Base-by-base conservation (phyloP, 2,797 vertebrate genomes). In the Pseudochirops corinnae region DNA sequence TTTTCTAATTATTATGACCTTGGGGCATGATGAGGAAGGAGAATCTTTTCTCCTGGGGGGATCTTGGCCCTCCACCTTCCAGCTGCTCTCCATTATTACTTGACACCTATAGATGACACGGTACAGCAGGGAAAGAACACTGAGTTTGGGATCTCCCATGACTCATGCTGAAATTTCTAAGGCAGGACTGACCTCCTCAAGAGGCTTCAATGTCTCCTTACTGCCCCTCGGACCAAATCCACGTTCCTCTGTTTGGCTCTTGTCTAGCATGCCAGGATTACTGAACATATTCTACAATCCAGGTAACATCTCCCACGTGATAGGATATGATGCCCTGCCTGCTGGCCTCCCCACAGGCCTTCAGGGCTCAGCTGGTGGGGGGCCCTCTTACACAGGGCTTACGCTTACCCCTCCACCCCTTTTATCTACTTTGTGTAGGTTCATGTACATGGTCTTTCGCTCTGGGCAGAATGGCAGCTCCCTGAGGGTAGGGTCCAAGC, bases 31-130 rank as follows among this genome's bases (percentile, higher is more conserved):
- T 74, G 14, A 28, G 33, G 62, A 39, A 74, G 62, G 62, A 74
- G 31, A 33, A 33, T 13, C 62, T 39, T 39, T n/a, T 74, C 13
- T 39, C 62, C 33, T 21, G 7, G 62, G 33, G 62, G 16, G 62
- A 18, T 0, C 46, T 0, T 46, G 92, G 93, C 29, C 26, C 56
- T 11, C n/a, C 56, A 26, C 0, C 18, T 16, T 26, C 90, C 56
- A 31, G 57, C 16, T 33, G 31, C 31, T 33, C 56, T 46, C 57
- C 4, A 5, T 33, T 62, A 33, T 1, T 62, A 62, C 31, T 33
- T 62, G 31, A 18, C 1, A 0, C 33, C 4, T 39, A 10, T 2
- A 18, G 14, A 5, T 0, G 5, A 74, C 33, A 74, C 1, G 5
- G 5, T 74, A 16, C 33, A 74, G 33, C 11, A 74, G 14, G 62